Base-by-base conservation (phyloP, 2,888 invertebrate species). In the Rhynchonema sp. region DNA sequence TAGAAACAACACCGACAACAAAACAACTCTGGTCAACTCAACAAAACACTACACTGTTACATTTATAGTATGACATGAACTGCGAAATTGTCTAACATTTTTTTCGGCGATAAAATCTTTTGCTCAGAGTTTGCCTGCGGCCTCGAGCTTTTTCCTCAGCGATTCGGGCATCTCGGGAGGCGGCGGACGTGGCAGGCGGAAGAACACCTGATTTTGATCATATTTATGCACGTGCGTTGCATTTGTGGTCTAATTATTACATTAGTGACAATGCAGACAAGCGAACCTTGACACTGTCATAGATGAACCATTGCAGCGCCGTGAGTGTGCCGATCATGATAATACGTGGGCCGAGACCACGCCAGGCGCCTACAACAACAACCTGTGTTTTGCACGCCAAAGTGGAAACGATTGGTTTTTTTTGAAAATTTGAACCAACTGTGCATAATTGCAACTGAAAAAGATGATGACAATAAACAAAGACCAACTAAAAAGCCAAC, bases 91-190 rank as follows among this genome's bases (percentile, higher is more conserved):
- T n/a, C n/a, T n/a, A n/a, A n/a, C n/a, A n/a, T n/a, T n/a, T n/a
- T n/a, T n/a, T n/a, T n/a, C n/a, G 17, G 52, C 20, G 9, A 6
- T 38, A 38, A 38, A 38, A 38, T 6, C 9, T 17, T 17, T 38
- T 17, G 6, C 6, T 38, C 17, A 17, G 9, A 61, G 60, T 26
- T 63, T 62, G 56, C 62, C 65, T 60, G 70, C 67, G 27, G 68
- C 74, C 56, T 72, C 78, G 60, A 80, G 69, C 68, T 87, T 84
- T 76, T 81, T 81, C 75, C 84, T 85, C 72, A 90, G 80, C 22
- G 86, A 86, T 74, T 87, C 90, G 23, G 92, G 92, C 90, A 91
- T 91, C 77, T 85, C 84, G 69, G 91, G 87, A 71, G 92, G 91
- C 73, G 94, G 92, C 63, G 92, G 92, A 68, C 94, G 83, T 62